Evolutionary conservation across 2,113 vertebrate species (phyloP).

Genomic region (Lepus europaeus): DNA sequence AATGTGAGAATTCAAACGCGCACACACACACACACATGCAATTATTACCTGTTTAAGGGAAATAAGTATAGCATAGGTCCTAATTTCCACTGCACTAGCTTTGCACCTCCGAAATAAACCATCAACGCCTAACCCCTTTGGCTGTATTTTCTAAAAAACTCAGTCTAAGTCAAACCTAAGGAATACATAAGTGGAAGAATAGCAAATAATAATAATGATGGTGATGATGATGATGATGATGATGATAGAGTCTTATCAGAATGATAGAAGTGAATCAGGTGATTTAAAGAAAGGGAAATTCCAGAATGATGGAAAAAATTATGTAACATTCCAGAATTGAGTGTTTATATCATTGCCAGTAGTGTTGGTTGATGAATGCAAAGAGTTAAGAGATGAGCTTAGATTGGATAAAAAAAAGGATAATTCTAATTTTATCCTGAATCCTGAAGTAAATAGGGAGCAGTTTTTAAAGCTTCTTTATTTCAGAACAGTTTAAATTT

Average conservation of each 20-base stretch:
- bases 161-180: not conserved
- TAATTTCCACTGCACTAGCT: not conserved
- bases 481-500: too few relatives aligned
- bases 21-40: not conserved
- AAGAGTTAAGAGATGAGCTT: not conserved
- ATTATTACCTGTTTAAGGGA: not conserved
- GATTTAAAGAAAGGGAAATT: not conserved
- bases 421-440: not conserved
- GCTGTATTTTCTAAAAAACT: not conserved
- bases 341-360: not conserved
- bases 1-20: not conserved
- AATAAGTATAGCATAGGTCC: not conserved
- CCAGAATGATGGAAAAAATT: not conserved
- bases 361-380: not conserved
- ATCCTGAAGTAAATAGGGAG: too few relatives aligned
- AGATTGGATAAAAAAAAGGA: not conserved
- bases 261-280: not conserved
- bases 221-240: too few relatives aligned
- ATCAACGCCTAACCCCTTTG: not conserved
- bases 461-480: too few relatives aligned
- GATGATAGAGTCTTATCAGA: not conserved
- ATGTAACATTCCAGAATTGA: not conserved
- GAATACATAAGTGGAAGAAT: not conserved
- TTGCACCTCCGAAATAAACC: not conserved
- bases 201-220: not conserved